Evolutionary conservation across 2,888 invertebrate species (phyloP).

Genomic region (Lycia hirtaria): DNA sequence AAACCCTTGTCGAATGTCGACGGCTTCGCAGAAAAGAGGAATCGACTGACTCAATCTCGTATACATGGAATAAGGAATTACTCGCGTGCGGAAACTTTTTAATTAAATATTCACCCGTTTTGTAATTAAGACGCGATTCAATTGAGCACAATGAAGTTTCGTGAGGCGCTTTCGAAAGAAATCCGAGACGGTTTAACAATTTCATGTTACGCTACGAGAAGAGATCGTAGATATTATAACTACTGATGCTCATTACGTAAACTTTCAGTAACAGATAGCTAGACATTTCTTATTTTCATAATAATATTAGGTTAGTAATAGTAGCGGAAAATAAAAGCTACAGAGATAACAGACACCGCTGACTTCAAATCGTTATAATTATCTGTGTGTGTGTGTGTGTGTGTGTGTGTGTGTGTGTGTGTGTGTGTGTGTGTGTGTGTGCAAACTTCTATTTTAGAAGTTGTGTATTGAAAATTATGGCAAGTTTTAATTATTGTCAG

Average conservation of each 20-base stretch:
- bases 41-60: slow-evolving; percentile 80
- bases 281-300: neutral
- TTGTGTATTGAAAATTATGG: no score
- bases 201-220: slow-evolving; percentile 18
- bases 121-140: slow-evolving; percentile 82
- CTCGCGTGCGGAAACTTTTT: slow-evolving; percentile 83
- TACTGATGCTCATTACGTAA: slow-evolving; percentile 3
- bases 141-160: slow-evolving; percentile 73
- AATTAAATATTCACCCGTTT: slow-evolving; percentile 84
- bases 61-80: slow-evolving; percentile 83
- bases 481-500: no score
- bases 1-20: slow-evolving; percentile 82
- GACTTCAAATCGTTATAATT: no score
- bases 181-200: slow-evolving; percentile 51
- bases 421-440: no score
- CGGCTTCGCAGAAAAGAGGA: slow-evolving; percentile 75
- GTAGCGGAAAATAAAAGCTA: no score
- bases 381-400: no score
- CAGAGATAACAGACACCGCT: no score
- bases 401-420: no score
- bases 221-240: slow-evolving; percentile 11
- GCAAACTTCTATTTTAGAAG: no score
- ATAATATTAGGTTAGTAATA: no score
- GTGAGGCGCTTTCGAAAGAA: slow-evolving; percentile 69
- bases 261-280: no score